Evolutionary conservation across 2,113 vertebrate species (phyloP).

Genomic region (Gobius niger): DNA sequence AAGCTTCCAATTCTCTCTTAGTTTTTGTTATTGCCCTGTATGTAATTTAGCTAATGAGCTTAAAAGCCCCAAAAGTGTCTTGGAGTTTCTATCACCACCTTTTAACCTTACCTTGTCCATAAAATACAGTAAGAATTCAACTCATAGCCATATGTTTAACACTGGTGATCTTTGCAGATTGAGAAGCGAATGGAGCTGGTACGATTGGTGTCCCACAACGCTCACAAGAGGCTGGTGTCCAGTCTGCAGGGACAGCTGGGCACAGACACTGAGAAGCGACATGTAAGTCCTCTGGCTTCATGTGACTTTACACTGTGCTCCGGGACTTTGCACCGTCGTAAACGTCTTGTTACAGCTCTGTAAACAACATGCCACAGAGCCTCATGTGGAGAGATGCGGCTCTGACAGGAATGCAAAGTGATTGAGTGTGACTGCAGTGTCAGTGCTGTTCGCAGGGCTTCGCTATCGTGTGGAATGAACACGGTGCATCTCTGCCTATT

Average conservation of each 20-base stretch:
- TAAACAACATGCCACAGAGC: neutral
- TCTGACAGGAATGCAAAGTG: conserved; percentile 4
- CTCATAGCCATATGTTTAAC: no score
- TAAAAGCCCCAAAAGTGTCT: no score
- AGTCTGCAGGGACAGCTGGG: conserved; percentile 93
- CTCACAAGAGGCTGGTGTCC: conserved; percentile 84
- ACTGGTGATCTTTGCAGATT: conserved; percentile 53
- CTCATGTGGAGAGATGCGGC: neutral
- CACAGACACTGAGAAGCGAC: conserved; percentile 88
- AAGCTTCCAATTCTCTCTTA: no score
- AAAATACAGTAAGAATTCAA: no score
- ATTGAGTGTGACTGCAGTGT: conserved; percentile 11
- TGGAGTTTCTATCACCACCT: no score
- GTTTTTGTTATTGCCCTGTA: no score
- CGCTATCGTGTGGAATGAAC: conserved; percentile 34
- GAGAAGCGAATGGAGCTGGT: conserved; percentile 90
- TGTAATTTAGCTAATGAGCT: no score
- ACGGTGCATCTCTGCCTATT: conserved; percentile 31
- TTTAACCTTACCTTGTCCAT: no score
- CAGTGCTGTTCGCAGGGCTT: conserved; percentile 1
- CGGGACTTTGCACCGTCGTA: neutral
- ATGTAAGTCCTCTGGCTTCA: conserved; percentile 75
- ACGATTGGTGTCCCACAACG: conserved; percentile 86
- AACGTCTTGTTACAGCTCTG: neutral
- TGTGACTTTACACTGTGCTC: neutral